Conservation (phyloP, 2,797 vertebrate genomes). For the Siniperca obscura region DNA sequence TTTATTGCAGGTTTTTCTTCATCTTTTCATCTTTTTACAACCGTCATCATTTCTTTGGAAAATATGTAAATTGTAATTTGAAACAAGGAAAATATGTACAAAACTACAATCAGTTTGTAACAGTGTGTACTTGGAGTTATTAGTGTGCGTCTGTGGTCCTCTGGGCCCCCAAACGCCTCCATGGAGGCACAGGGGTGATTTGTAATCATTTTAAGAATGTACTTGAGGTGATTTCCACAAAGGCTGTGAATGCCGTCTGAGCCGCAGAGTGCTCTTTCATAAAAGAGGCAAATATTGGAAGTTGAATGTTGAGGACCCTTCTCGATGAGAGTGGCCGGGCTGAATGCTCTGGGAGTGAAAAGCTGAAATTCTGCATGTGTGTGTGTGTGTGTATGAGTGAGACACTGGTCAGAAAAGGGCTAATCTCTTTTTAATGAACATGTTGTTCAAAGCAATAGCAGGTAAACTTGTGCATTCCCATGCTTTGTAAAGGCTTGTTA, state of each 20-base stretch:
- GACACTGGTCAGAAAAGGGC: conserved; percentile 45
- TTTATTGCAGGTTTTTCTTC: conserved; percentile 28
- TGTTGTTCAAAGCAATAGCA: conserved; percentile 63
- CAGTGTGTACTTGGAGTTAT: conserved; percentile 15
- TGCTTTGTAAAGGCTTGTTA: conserved; percentile 52
- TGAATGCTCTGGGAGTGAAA: conserved; percentile 73
- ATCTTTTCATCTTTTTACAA: conserved; percentile 32
- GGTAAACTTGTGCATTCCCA: conserved; percentile 63
- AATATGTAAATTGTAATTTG: not conserved
- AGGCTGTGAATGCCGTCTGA: conserved; percentile 55
- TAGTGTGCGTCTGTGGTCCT: conserved; percentile 13
- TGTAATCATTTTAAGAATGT: conserved; percentile 80
- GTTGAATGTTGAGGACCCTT: conserved; percentile 73
- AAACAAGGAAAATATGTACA: not conserved
- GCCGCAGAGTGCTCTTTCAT: conserved; percentile 63
- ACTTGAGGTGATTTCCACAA: conserved; percentile 71
- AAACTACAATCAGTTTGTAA: conserved; percentile 15
- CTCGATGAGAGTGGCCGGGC: conserved; percentile 45
- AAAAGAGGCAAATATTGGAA: conserved; percentile 71
- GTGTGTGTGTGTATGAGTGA: conserved; percentile 40
- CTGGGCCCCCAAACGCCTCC: conserved; percentile 11
- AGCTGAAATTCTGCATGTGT: conserved; percentile 56
- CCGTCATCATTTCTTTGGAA: not conserved
- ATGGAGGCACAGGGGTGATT: conserved; percentile 60
- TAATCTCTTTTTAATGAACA: conserved; percentile 88